Conservation (phyloP, 2,113 vertebrate species). For the Gadus chalcogrammus region DNA sequence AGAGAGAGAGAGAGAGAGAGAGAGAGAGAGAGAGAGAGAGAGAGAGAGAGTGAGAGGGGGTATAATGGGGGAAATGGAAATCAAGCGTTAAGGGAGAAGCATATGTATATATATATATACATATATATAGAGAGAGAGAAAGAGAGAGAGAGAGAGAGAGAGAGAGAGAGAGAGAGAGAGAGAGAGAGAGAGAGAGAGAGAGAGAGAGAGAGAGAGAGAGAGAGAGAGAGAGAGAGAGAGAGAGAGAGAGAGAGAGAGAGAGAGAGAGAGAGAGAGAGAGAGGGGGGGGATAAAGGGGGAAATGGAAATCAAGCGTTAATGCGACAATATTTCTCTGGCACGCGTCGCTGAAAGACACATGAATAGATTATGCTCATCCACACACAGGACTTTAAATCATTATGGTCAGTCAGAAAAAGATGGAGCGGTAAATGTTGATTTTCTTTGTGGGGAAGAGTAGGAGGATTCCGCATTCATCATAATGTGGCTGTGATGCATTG, state of each 20-base stretch:
- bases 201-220: conserved; percentile 19
- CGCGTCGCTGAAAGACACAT: conserved; percentile 49
- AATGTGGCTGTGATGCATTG: too few species aligned
- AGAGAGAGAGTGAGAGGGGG: too few species aligned
- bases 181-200: too few species aligned
- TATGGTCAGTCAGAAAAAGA: conserved; percentile 31
- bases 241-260: too few species aligned
- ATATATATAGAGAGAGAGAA: conserved; percentile 15
- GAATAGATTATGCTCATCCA: conserved; percentile 49
- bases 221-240: conserved; percentile 39
- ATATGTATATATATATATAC: too few species aligned
- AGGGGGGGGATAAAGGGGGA: conserved; percentile 50
- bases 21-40: too few species aligned
- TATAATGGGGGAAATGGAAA: too few species aligned
- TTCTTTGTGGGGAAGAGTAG: conserved; percentile 30
- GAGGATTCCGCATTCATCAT: neutral
- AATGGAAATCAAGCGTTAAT: conserved; percentile 71
- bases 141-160: too few species aligned
- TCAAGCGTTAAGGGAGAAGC: too few species aligned
- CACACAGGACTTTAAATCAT: conserved; percentile 37
- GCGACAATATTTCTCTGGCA: conserved; percentile 61
- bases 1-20: too few species aligned
- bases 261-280: neutral
- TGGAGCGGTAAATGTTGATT: conserved; percentile 32
- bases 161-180: too few species aligned